phyloP scores from a whole-genome alignment of 2,888 invertebrate genomes.

The Trimorus sp. region DNA sequence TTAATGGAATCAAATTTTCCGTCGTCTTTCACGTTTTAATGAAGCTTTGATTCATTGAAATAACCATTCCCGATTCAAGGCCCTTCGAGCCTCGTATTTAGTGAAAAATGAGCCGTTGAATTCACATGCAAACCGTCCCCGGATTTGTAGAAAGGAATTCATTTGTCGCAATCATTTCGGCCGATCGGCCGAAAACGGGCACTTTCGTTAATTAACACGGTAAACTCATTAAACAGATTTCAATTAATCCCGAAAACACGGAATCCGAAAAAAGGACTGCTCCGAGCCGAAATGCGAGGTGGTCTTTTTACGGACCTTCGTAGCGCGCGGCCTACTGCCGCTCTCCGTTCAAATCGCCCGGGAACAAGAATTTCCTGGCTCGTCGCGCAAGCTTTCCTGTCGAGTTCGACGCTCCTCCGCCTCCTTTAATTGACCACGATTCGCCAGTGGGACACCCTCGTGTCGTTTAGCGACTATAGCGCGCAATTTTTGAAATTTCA shows the following conservation, averaged over 20 bases:
- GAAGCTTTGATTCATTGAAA: too few relatives aligned
- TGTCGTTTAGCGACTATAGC: conserved; percentile 64
- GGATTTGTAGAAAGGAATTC: conserved; percentile 38
- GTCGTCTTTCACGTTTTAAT: too few relatives aligned
- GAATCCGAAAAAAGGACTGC: conserved; percentile 54
- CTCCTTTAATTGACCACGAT: conserved; percentile 80
- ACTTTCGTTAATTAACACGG: conserved; percentile 62
- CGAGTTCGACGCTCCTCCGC: conserved; percentile 57
- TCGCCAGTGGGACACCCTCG: conserved; percentile 74
- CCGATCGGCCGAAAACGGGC: conserved; percentile 48
- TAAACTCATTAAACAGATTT: conserved; percentile 58
- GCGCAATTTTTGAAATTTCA: conserved; percentile 81
- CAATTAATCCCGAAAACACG: conserved; percentile 63
- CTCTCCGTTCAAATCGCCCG: conserved; percentile 34
- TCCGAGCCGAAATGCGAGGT: conserved; percentile 37
- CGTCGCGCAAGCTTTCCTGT: conserved; percentile 44
- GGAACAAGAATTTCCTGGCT: conserved; percentile 56
- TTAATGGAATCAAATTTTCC: too few relatives aligned
- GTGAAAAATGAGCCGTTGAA: conserved; percentile 28
- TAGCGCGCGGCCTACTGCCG: conserved; percentile 18
- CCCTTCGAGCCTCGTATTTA: not conserved
- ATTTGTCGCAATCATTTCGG: conserved; percentile 40
- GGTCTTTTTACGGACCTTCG: conserved; percentile 56
- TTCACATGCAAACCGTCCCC: conserved; percentile 8
- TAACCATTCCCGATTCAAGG: too few relatives aligned